Base-by-base conservation (phyloP, 1,140 invertebrate species). In the Harlomillsia oculata region DNA sequence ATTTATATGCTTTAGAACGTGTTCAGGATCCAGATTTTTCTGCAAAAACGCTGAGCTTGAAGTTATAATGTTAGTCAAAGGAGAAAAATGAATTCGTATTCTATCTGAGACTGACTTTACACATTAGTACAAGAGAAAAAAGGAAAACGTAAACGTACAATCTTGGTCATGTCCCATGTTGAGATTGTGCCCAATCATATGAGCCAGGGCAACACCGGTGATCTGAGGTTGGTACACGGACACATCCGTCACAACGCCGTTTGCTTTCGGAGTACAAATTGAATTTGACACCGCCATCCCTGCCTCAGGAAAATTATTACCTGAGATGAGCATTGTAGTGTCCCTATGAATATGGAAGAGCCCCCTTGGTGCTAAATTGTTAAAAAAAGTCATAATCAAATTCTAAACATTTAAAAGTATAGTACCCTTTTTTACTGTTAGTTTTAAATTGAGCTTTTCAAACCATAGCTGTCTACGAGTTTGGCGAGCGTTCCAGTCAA, bases 171-270 rank as follows among this genome's bases (percentile, higher is more conserved):
- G 93, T 2, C 81, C 82, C 84, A 94, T 88, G 69, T 93, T 92
- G 60, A 97, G 84, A 71, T 94, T 96, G 68, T 97, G 93, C 16
- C 92, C 91, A 65, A 95, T 89, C 89, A 95, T 94, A 70, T 97
- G 92, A 11, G 90, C 87, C 82, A 96, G 84, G 14, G 89, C 91
- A 9, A 87, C 88, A 2, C 90, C 92, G 16, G 93, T 76, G 14
- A 96, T 80, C 74, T 96, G 91, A 1, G 89, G 90, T 70, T 96
- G 89, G 71, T 95, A 93, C 82, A 72, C 90, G 91, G 30, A 89
- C 80, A 73, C 93, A 90, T 64, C 48, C 26, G 48, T 50, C 14
- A 50, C 48, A 50, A 50, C 34, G 13, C 28, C 48, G 32, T 37
- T 50, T 6, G 48, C 48, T 71, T 87, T 89, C 4, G 82, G 76